Conservation (phyloP, 2,888 invertebrate species). For the Xylota segnis region DNA sequence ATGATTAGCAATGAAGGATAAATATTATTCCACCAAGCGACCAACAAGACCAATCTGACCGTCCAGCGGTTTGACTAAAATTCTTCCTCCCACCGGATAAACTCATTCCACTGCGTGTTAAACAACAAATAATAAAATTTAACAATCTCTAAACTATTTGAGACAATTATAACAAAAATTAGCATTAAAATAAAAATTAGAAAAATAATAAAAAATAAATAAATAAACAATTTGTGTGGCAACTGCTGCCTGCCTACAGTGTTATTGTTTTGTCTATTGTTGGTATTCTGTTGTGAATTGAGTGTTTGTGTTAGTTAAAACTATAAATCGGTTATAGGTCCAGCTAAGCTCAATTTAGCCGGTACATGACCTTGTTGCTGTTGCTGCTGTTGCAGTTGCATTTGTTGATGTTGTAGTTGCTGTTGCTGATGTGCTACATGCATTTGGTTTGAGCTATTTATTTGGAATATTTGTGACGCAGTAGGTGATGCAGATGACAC, state of each 20-base stretch:
- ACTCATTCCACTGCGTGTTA: conserved; percentile 53
- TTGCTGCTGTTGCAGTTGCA: conserved; percentile 45
- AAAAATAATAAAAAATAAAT: conserved; percentile 59
- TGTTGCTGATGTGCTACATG: conserved; percentile 56
- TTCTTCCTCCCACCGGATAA: conserved; percentile 54
- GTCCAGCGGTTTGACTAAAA: conserved; percentile 10
- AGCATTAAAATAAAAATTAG: conserved; percentile 50
- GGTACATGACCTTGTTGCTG: conserved; percentile 73
- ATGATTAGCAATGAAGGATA: neutral
- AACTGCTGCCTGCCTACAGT: conserved; percentile 67
- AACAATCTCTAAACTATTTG: conserved; percentile 58
- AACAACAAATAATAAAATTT: conserved; percentile 47
- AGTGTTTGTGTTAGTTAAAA: conserved; percentile 79
- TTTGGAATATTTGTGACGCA: conserved; percentile 69
- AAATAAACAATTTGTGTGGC: conserved; percentile 56
- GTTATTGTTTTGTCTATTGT: conserved; percentile 15
- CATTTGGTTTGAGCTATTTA: conserved; percentile 75
- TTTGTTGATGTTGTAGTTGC: conserved; percentile 58
- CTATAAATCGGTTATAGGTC: conserved; percentile 84
- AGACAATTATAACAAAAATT: conserved; percentile 52
- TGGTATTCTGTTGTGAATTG: conserved; percentile 31
- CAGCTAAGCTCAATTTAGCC: conserved; percentile 82
- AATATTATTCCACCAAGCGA: no score
- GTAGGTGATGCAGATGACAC: conserved; percentile 72
- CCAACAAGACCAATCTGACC: neutral